Base-by-base conservation (phyloP, 2,113 vertebrate species). In the Chloropsis cyanopogon region DNA sequence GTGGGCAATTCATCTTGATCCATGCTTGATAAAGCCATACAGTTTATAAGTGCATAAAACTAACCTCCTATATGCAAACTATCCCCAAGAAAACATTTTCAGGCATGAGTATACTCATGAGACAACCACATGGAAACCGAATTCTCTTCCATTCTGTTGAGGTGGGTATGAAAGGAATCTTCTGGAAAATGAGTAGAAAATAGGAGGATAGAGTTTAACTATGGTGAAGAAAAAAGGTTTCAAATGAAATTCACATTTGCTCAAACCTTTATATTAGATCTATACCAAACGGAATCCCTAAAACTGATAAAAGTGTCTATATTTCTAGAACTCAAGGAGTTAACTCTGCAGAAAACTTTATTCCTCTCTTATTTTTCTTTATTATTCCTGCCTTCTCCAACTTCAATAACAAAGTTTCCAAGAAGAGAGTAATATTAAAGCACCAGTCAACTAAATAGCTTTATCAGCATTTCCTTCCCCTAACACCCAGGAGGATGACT, bases 401-500 rank as follows among this genome's bases (percentile, higher is more conserved):
- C 26, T 42, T 54, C 26, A 79, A 64, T 41, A 92, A 82, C 13
- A 63, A 73, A 82, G 4, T 86, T 85, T 82, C 22, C 22, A 80
- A 35, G 28, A 7, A 44, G 46, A 72, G 80, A 63, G 23, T 33
- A 42, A 12, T 75, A 41, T 52, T 63, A 73, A 92, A 81, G 17
- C 44, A 56, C 44, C 6, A 42, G 20, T 73, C 39, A 50, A 19
- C 4, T 41, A 65, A 92, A 77, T 41, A 86, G 70, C 46, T 82
- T 94, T 76, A 78, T 88, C 60, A 94, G 46, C 75, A 72, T 77
- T 52, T 82, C 73, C 41, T 76, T 70, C 19, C 47, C 21, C 59
- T 82, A 53, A 70, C 11, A 70, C 42, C 31, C 54, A 88, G 47
- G 50, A 93, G 90, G 93, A 94, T 95, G 78, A 86, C 63, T 94